Evolutionary conservation across 2,888 invertebrate genomes (phyloP).

Genomic region (Macropis europaea): DNA sequence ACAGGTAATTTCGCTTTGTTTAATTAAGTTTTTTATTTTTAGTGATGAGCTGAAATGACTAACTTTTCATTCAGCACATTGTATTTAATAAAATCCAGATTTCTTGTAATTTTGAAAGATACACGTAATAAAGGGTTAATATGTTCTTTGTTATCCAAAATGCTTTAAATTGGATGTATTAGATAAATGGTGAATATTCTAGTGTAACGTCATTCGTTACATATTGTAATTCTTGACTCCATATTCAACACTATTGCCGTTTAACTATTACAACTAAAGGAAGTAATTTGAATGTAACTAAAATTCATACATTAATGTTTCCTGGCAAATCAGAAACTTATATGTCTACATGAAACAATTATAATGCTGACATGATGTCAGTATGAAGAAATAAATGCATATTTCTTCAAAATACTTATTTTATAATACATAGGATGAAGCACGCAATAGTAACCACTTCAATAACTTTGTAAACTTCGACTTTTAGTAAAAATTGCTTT

Average conservation of each 20-base stretch:
- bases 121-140: constrained; percentile 12
- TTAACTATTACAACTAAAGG: not conserved
- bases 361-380: not conserved
- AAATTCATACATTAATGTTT: not conserved
- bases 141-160: not conserved
- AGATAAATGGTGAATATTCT: not conserved
- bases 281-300: not conserved
- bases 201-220: not conserved
- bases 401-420: constrained; percentile 6
- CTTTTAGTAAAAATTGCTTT: no score
- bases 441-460: no score
- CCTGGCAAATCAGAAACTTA: not conserved
- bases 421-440: constrained; percentile 11
- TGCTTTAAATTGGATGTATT: not conserved
- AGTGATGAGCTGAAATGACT: no score
- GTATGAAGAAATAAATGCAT: not conserved
- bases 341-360: not conserved
- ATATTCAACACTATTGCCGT: not conserved
- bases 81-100: no score
- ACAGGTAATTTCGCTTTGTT: not conserved
- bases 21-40: not conserved
- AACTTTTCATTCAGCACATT: no score
- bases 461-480: no score
- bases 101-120: not conserved
- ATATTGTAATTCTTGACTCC: not conserved